Conservation (phyloP, 2,888 invertebrate species). For the Drosophila hamatofila region DNA sequence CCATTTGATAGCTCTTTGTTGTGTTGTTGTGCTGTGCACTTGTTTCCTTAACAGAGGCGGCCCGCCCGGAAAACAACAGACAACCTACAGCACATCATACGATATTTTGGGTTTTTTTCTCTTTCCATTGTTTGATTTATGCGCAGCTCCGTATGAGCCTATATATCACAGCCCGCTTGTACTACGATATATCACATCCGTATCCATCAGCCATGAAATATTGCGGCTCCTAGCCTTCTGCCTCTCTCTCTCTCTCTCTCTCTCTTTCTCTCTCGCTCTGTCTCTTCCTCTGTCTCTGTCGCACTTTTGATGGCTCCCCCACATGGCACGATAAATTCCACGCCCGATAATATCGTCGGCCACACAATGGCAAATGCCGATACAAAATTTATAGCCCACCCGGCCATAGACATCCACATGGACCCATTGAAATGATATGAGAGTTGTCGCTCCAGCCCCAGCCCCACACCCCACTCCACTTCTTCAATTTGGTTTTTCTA, state of each 20-base stretch:
- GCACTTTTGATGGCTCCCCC: conserved; percentile 56
- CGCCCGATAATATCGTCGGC: conserved; percentile 74
- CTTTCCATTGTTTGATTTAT: conserved; percentile 65
- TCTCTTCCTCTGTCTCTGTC: conserved; percentile 5
- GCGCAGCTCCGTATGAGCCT: conserved; percentile 65
- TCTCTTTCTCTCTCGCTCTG: neutral
- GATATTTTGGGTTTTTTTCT: conserved; percentile 24
- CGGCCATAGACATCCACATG: conserved; percentile 58
- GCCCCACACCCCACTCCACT: neutral
- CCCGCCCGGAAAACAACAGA: conserved; percentile 33
- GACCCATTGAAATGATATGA: conserved; percentile 73
- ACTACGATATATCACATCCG: conserved; percentile 69
- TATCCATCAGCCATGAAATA: conserved; percentile 79
- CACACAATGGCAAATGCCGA: conserved; percentile 78
- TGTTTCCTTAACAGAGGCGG: conserved; percentile 35
- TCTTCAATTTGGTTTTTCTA: conserved; percentile 33
- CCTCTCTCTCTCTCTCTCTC: neutral
- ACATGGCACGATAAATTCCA: conserved; percentile 76
- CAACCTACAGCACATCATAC: conserved; percentile 22
- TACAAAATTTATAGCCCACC: conserved; percentile 78
- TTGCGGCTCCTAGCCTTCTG: conserved; percentile 48
- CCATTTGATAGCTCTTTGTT: neutral
- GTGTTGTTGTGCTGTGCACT: conserved; percentile 32
- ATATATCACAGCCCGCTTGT: conserved; percentile 65
- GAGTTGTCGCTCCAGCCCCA: conserved; percentile 23